Evolutionary conservation across 2,888 invertebrate species (phyloP).

Genomic region (Athalia cordata): DNA sequence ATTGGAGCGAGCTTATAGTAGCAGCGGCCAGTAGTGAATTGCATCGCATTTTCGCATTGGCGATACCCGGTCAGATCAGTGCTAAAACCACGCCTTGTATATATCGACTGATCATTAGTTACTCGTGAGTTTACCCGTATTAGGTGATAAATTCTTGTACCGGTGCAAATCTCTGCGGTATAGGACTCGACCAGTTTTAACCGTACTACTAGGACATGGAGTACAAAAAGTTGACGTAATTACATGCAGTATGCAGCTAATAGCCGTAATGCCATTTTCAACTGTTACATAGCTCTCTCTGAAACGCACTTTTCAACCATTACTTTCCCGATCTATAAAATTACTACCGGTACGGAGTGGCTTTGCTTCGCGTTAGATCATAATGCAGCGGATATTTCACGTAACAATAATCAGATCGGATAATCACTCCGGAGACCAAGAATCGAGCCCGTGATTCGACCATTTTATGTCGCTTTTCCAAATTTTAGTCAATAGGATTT

Average conservation of each 20-base stretch:
- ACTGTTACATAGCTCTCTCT: constrained; percentile 4
- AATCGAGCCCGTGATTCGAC: no score
- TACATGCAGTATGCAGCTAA: constrained; percentile 23
- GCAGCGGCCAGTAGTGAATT: constrained; percentile 52
- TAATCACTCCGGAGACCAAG: no score
- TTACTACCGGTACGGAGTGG: background rate
- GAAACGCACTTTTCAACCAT: background rate
- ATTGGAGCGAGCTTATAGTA: constrained; percentile 59
- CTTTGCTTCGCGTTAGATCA: no score
- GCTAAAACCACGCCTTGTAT: constrained; percentile 54
- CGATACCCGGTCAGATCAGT: constrained; percentile 53
- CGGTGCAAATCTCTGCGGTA: constrained; percentile 38
- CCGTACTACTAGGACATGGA: background rate
- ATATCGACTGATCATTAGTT: no score
- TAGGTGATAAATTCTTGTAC: constrained; percentile 62
- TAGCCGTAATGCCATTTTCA: background rate
- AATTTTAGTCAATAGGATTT: no score
- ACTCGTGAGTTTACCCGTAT: constrained; percentile 58
- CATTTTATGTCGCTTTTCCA: no score
- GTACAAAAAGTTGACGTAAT: constrained; percentile 4
- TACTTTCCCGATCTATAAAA: constrained; percentile 17
- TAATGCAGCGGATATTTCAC: no score
- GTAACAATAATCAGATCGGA: no score
- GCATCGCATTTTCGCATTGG: constrained; percentile 64
- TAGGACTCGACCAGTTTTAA: background rate